Conservation (phyloP, 2,113 vertebrate genomes). For the Ctenomys sociabilis region DNA sequence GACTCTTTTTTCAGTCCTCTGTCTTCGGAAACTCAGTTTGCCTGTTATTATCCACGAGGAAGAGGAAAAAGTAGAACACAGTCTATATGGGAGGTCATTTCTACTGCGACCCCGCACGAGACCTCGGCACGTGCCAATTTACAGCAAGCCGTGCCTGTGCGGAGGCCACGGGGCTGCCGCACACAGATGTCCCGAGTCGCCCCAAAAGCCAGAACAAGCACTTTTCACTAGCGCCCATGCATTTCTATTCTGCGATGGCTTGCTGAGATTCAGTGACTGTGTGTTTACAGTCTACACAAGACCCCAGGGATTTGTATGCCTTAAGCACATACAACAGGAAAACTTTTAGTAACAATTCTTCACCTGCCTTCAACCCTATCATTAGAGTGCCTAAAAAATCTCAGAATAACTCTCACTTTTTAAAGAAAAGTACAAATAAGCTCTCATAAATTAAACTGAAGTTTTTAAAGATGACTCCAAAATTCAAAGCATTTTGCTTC, state of each 20-base stretch:
- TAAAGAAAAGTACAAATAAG: neutral
- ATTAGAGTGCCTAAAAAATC: neutral
- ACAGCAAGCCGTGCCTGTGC: neutral
- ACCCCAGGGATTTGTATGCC: neutral
- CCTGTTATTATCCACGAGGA: neutral
- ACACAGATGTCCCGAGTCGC: neutral
- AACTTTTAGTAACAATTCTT: neutral
- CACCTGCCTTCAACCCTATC: neutral
- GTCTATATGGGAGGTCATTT: constrained; percentile 2
- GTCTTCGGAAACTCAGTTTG: neutral
- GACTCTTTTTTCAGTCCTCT: neutral
- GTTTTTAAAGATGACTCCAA: constrained; percentile 35
- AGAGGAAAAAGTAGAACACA: neutral
- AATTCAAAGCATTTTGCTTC: constrained; percentile 27
- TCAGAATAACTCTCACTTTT: neutral
- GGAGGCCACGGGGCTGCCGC: neutral
- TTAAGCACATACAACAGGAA: neutral
- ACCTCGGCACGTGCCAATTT: neutral
- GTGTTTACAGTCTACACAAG: neutral
- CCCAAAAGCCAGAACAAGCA: neutral
- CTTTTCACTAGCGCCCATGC: neutral
- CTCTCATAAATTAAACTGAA: constrained; percentile 22
- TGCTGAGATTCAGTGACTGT: neutral
- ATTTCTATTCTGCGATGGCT: neutral
- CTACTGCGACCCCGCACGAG: neutral